Conservation (phyloP, 2,113 vertebrate genomes). For the Sciurus niger region DNA sequence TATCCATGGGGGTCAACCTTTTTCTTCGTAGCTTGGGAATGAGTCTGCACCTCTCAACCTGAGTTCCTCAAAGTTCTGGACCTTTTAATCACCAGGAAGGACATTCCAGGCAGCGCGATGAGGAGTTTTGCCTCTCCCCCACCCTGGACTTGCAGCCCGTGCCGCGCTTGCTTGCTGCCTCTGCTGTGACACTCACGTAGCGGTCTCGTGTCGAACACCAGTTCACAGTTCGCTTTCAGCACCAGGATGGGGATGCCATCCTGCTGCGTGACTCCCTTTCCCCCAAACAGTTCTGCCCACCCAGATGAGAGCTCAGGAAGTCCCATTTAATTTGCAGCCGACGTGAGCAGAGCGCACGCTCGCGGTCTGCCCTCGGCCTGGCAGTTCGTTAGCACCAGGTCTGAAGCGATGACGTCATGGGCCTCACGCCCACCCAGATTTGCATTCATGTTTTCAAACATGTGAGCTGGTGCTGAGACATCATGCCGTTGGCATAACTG, state of each 20-base stretch:
- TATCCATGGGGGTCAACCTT: rapidly evolving
- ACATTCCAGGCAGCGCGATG: rapidly evolving
- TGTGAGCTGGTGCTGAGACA: rapidly evolving
- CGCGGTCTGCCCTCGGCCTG: not conserved
- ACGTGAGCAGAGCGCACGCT: not conserved
- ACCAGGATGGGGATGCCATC: rapidly evolving
- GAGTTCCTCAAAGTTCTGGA: not conserved
- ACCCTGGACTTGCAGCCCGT: rapidly evolving
- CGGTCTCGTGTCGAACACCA: rapidly evolving
- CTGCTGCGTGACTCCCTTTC: rapidly evolving
- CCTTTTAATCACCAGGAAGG: not conserved
- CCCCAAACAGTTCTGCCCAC: not conserved
- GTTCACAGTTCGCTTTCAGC: not conserved
- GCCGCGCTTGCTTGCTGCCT: rapidly evolving
- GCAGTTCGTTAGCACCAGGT: not conserved
- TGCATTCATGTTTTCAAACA: not conserved
- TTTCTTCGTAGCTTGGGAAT: no score
- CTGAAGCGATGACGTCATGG: not conserved
- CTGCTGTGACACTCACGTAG: rapidly evolving
- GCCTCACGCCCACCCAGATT: rapidly evolving
- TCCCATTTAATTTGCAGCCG: not conserved
- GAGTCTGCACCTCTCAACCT: not conserved
- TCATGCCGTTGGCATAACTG: rapidly evolving
- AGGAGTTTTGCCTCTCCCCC: rapidly evolving
- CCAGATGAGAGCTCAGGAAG: not conserved